Base-by-base conservation (phyloP, 2,113 vertebrate genomes). In the Pterophyllum scalare region DNA sequence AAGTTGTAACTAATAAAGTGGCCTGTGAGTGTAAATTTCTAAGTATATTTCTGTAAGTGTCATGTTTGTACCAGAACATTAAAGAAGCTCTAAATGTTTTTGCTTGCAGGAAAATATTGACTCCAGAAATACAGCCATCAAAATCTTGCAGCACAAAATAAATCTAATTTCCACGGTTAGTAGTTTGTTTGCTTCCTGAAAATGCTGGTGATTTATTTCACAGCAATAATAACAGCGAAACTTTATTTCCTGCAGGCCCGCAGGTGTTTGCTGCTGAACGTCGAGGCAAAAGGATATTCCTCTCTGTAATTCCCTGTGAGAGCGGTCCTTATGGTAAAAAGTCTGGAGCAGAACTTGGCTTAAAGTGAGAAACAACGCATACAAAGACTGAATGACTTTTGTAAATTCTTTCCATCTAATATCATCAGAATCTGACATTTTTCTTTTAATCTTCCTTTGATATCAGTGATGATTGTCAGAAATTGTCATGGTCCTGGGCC, bases 131-230 rank as follows among this genome's bases (percentile, higher is more conserved):
- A 49, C 79, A 10, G 13, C 79, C 10, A 88, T 89, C 49, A 89
- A 61, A 65, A 78, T 59, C 14, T 52, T 91, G 0, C 14, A 89
- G 56, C 14, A 33, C 57, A 81, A 87, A 64, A 92, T 31, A 64
- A 72, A 79, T 57, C 38, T 54, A 13, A 61, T 87, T 70, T 74
- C 60, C 22, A 75, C 77, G 93, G 93, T 92, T 14, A 60, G 89
- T 78, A 2, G 6, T 58, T 59, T 5, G 5, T 80, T 58, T 26
- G 35, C 9, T 59, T 40, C 33, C 22, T 60, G 22, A 74, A 54
- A 64, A 15, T 49, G 35, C 65, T 28, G 22, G 75, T 64, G 40
- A 19, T 57, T 9, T 22, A 2, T 64, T 61, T 2, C 12, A 75
- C 9, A 35, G 35, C 46, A 57, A 31, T 38, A 35, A 22, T 31